A percentile compares a stretch with the other conserved stretches of the same genome.
Evolutionary conservation across 2,113 vertebrate species (phyloP).

Genomic region (Oryzias curvinotus): DNA sequence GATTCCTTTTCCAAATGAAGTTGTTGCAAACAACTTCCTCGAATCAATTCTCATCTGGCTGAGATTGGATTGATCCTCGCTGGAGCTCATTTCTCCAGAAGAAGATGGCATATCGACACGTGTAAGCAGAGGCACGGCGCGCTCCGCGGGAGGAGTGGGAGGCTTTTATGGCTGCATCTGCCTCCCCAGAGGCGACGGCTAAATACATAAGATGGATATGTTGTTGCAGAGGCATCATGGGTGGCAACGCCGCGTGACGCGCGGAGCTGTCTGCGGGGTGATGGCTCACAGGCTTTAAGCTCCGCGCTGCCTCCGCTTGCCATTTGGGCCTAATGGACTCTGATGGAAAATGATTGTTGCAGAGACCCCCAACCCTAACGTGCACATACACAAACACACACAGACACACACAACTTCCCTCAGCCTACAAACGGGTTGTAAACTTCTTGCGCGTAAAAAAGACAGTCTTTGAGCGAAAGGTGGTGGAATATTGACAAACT

Average conservation of each 20-base stretch:
- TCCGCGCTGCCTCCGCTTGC: conserved; percentile 35
- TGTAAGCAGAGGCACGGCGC: conserved; percentile 1
- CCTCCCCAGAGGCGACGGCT: background rate
- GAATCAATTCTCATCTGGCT: conserved; percentile 41
- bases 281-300: conserved; percentile 55
- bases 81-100: conserved; percentile 14
- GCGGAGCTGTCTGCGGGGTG: conserved; percentile 42
- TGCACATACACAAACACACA: background rate
- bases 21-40: conserved; percentile 21
- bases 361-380: conserved; percentile 51
- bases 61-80: conserved; percentile 28
- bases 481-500: too few relatives aligned
- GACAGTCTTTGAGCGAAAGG: too few relatives aligned
- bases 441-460: conserved; percentile 26
- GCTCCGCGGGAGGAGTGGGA: conserved; percentile 9
- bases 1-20: conserved; percentile 4
- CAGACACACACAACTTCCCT: conserved; percentile 41
- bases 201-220: conserved; percentile 25
- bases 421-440: conserved; percentile 45
- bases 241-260: conserved; percentile 34
- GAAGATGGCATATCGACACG: conserved; percentile 18
- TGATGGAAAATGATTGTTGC: conserved; percentile 65
- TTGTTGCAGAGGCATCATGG: background rate
- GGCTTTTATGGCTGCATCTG: background rate
- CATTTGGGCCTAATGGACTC: conserved; percentile 59